phyloP scores from a whole-genome alignment of 2,797 vertebrate genomes.

The Sebastes taczanowskii region DNA sequence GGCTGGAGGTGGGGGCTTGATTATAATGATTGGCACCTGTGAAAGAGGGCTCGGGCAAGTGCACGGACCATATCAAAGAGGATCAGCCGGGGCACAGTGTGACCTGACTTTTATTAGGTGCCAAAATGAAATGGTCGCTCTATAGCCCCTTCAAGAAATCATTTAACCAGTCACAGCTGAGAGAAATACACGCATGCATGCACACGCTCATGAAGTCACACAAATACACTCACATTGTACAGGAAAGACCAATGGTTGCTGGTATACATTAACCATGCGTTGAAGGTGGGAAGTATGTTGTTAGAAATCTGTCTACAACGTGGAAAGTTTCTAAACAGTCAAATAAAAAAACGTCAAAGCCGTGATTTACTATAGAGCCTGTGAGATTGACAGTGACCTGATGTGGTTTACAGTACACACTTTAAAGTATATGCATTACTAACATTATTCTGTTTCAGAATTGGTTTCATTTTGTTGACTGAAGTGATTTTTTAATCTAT shows the following conservation, averaged over 20 bases:
- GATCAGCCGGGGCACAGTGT: constrained; percentile 70
- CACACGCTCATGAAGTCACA: constrained; percentile 14
- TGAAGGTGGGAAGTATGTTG: not conserved
- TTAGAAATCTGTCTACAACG: constrained; percentile 1
- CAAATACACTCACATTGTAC: constrained; percentile 13
- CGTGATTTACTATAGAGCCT: not conserved
- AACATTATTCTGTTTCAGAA: not conserved
- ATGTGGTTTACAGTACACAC: not conserved
- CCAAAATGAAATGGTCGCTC: constrained; percentile 76
- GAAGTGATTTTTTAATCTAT: not conserved
- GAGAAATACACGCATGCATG: constrained; percentile 51
- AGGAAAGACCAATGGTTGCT: constrained; percentile 25
- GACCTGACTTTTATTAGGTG: constrained; percentile 79
- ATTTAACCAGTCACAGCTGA: constrained; percentile 71
- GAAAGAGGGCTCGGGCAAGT: constrained; percentile 69
- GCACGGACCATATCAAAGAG: constrained; percentile 76
- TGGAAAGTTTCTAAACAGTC: not conserved
- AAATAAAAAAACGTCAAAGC: constrained; percentile 33
- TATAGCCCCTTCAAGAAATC: constrained; percentile 71
- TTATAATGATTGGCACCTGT: constrained; percentile 77
- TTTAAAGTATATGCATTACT: not conserved
- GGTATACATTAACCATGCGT: not conserved
- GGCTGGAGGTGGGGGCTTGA: constrained; percentile 45
- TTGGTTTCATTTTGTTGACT: not conserved
- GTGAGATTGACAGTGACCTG: constrained; percentile 3